Base-by-base conservation (phyloP, 2,113 vertebrate species). In the Pelobates fuscus region DNA sequence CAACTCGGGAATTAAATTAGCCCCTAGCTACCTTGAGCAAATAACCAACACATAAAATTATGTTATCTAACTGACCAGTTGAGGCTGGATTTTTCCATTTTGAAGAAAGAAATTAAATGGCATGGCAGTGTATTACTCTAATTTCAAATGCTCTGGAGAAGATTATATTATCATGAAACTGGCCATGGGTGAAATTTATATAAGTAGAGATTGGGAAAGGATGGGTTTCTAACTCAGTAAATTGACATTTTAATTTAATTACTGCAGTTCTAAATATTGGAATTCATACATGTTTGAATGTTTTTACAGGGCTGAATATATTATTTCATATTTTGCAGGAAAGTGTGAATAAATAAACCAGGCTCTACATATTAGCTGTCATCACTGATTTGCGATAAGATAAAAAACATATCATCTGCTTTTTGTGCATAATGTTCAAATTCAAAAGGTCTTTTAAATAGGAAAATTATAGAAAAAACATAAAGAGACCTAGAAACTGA, bases 181-280 rank as follows among this genome's bases (percentile, higher is more conserved):
- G 82, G 86, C 86, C 88, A 91, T 90, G 89, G 86, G 87, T 93
- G 88, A 92, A 92, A 92, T 92, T 91, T 92, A 92, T 91, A 87
- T 91, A 91, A 89, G 86, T 85, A 89, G 84, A 84, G 87, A 89
- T 85, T 87, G 84, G 84, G 86, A 80, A 87, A 87, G 84, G 49
- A 85, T 86, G 83, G 88, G 78, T 88, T 89, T 89, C 80, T 78
- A 86, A 82, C 76, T 83, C 86, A 83, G 79, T 84, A 91, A 86
- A 1, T 80, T 86, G 81, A 88, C 80, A 89, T 84, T 91, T 87
- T 89, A 87, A 84, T 90, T 92, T 91, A 92, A 92, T 92, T 91
- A 92, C 86, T 79, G 23, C 20, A 57, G 14, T 44, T 41, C 17
- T 66, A 49, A 67, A 75, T 60, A 75, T 46, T 59, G 41, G 7